Evolutionary conservation across 53 echinoderm and acorn worm genomes (phyloP).

Genomic region (Henricia sp.): DNA sequence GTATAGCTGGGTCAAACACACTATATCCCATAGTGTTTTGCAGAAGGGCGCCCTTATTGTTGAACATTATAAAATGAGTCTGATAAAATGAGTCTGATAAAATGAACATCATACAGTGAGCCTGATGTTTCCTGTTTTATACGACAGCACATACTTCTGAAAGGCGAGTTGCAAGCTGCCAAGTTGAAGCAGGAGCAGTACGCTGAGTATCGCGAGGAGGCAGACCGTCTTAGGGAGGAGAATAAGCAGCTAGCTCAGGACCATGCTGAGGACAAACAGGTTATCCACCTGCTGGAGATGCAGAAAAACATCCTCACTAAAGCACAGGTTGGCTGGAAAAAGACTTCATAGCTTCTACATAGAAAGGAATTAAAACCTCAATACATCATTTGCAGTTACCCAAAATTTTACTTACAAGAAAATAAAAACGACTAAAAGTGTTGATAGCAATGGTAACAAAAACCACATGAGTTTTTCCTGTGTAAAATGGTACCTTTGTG

Average conservation of each 20-base stretch:
- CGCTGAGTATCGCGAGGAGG: slow-evolving; percentile 65
- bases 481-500: too few species aligned
- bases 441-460: too few species aligned
- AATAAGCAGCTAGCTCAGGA: slow-evolving; percentile 90
- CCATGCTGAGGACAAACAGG: slow-evolving; percentile 98
- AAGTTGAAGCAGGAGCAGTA: slow-evolving; percentile 78
- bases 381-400: too few species aligned
- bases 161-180: slow-evolving; percentile 74
- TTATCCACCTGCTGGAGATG: slow-evolving; percentile 97
- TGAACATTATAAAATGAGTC: too few species aligned
- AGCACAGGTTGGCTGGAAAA: slow-evolving; percentile 69
- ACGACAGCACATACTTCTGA: slow-evolving; percentile 73
- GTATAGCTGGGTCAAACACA: too few species aligned
- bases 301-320: slow-evolving; percentile 95
- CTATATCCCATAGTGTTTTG: too few species aligned
- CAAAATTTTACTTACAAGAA: too few species aligned
- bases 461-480: too few species aligned
- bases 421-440: too few species aligned
- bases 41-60: too few species aligned
- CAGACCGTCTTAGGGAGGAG: slow-evolving; percentile 63
- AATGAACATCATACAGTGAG: not conserved
- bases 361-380: not conserved
- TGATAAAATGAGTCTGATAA: too few species aligned
- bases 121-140: not conserved
- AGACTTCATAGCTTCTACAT: not conserved